Conservation (phyloP, 2,797 vertebrate genomes). For the Myotis vivesi region DNA sequence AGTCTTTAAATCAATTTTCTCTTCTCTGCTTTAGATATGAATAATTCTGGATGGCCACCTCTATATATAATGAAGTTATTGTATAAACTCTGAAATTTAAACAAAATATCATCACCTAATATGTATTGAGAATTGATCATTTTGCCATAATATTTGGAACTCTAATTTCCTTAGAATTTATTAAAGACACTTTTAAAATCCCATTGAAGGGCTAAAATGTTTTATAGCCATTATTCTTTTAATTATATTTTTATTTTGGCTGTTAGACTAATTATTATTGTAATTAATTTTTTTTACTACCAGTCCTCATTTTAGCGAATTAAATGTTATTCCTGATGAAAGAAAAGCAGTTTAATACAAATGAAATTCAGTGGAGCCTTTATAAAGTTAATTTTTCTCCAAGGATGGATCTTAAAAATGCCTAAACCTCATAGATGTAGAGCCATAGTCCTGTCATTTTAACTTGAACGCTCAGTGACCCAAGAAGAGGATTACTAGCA, state of each 20-base stretch:
- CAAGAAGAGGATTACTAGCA: not conserved
- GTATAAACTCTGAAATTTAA: conserved; percentile 5
- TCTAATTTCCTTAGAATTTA: conserved; percentile 56
- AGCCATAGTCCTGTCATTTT: conserved; percentile 42
- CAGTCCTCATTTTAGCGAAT: conserved; percentile 8
- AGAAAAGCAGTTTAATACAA: conserved; percentile 29
- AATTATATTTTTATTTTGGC: conserved; percentile 2
- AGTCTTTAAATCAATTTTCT: conserved; percentile 23
- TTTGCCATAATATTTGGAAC: conserved; percentile 51
- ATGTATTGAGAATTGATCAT: conserved; percentile 40
- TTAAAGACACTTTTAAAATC: conserved; percentile 15
- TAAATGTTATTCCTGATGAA: conserved; percentile 5
- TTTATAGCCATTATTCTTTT: conserved; percentile 42
- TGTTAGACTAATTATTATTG: conserved; percentile 19
- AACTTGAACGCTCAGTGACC: conserved; percentile 26
- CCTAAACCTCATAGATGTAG: not conserved
- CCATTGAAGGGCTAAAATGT: not conserved
- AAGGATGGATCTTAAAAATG: conserved; percentile 54
- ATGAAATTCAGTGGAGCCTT: conserved; percentile 8
- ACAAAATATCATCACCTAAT: not conserved
- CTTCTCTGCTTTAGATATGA: not conserved
- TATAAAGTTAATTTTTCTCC: conserved; percentile 64
- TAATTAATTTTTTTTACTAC: conserved; percentile 47
- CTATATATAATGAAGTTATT: not conserved
- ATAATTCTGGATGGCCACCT: not conserved